Percentiles rank a stretch among this genome's conserved stretches.
These are phyloP conservation scores for Sesamia nonagrioides DNA, from an alignment of 1,140 invertebrate genomes.

Conservation along the genomic window DNA sequence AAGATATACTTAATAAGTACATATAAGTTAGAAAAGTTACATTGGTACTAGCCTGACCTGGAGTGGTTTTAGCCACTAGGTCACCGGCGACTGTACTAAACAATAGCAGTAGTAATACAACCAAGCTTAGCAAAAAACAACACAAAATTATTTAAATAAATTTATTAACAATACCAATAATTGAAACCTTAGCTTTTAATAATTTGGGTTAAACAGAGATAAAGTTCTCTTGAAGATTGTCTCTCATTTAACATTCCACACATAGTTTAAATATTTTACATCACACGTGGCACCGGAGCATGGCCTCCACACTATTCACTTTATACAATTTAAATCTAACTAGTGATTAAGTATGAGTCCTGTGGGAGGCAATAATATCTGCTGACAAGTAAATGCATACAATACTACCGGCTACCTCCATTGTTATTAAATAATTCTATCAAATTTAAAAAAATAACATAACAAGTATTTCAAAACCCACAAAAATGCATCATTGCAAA, in stretches of 20 bases:
- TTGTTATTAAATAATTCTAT: not conserved
- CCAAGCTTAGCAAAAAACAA: constrained; percentile 4
- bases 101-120: too few species aligned
- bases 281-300: constrained; percentile 25
- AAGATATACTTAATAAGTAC: too few species aligned
- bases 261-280: constrained; percentile 30
- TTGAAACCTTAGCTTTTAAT: constrained; percentile 64
- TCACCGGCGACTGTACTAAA: too few species aligned
- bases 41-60: too few species aligned
- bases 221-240: constrained; percentile 27
- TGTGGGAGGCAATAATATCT: not conserved
- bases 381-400: constrained; percentile 37
- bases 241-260: constrained; percentile 51
- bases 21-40: too few species aligned
- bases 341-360: constrained; percentile 10
- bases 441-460: not conserved
- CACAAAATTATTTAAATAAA: constrained; percentile 58
- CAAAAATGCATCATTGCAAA: not conserved
- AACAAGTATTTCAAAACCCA: not conserved
- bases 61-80: too few species aligned
- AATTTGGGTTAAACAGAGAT: constrained; percentile 56
- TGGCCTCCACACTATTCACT: constrained; percentile 10
- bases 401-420: not conserved
- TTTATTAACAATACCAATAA: constrained; percentile 72
- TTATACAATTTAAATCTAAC: constrained; percentile 46